phyloP scores from a whole-genome alignment of 2,113 vertebrate genomes.

The Cisticola juncidis region DNA sequence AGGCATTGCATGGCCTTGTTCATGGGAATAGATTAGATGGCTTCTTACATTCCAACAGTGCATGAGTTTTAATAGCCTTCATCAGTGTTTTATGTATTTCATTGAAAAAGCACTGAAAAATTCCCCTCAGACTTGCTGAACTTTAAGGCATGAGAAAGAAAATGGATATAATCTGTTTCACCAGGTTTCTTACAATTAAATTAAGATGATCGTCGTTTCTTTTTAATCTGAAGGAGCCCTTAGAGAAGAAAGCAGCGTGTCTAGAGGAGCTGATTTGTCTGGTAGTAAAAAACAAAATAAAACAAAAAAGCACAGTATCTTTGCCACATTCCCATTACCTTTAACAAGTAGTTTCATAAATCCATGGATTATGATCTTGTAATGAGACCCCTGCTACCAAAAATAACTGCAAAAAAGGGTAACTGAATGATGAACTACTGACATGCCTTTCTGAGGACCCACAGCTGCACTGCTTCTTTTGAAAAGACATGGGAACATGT shows the following conservation, averaged over 20 bases:
- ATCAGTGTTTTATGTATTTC: neutral
- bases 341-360: constrained; percentile 5
- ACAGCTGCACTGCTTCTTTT: neutral
- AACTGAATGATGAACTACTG: neutral
- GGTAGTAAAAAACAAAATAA: neutral
- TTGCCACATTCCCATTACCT: neutral
- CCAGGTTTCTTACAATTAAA: neutral
- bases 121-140: neutral
- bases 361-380: neutral
- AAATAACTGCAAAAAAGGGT: neutral
- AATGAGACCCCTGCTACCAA: neutral
- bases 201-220: accelerated
- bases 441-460: neutral
- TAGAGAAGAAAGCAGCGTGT: neutral
- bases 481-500: neutral
- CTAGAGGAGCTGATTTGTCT: neutral
- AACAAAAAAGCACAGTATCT: neutral
- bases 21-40: neutral
- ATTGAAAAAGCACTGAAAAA: neutral
- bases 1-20: neutral
- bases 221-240: neutral
- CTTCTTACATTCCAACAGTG: neutral
- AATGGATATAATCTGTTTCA: neutral
- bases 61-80: neutral
- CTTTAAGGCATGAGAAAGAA: neutral